Evolutionary conservation across 2,797 vertebrate species (phyloP), one percentile per base, ranked within the genome.

Genomic region (Chrosomus eos): DNA sequence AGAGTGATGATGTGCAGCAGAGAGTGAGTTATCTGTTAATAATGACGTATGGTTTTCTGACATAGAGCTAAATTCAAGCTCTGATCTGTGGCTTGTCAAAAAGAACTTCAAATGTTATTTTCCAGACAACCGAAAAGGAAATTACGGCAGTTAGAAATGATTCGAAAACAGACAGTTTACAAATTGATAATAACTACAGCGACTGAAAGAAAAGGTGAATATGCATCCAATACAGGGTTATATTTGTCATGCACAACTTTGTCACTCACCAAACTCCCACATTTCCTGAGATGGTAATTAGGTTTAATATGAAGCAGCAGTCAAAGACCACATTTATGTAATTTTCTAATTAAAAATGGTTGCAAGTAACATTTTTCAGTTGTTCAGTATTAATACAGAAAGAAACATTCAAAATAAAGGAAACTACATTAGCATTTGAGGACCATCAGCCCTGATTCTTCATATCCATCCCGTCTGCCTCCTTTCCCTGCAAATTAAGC

Each of bases 401-500:
- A 40, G 6, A 64, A 31, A 53, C 28, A 53, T 55, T 33, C 8
- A 21, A 38, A 58, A 77, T 75, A 72, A 70, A 74, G 58, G 7
- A 43, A 80, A 70, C 53, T 28, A 48, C 28, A 74, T 55, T 38
- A 74, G 78, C 80, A 87, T 80, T 85, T 64, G 75, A 80, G 36
- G 5, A 58, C 16, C 62, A 68, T 77, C 48, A 53, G 9, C 5
- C 13, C 40, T 55, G 81, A 45, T 73, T 75, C 40, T 86, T 31
- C 78, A 87, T n/a, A 84, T 87, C 82, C 77, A 31, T 58, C 79
- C 53, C 85, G 23, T 75, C 82, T 88, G 80, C 76, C 60, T 90
- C 78, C 64, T 87, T 90, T 88, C 86, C 90, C 76, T 89, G 87
- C 92, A 93, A 95, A 94, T 94, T 94, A 93, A 89, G 81, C 75